A percentile compares a stretch with the other conserved stretches of the same genome.
phyloP scores from a whole-genome alignment of 2,797 vertebrate species.

The Lithobates sylvaticus region DNA sequence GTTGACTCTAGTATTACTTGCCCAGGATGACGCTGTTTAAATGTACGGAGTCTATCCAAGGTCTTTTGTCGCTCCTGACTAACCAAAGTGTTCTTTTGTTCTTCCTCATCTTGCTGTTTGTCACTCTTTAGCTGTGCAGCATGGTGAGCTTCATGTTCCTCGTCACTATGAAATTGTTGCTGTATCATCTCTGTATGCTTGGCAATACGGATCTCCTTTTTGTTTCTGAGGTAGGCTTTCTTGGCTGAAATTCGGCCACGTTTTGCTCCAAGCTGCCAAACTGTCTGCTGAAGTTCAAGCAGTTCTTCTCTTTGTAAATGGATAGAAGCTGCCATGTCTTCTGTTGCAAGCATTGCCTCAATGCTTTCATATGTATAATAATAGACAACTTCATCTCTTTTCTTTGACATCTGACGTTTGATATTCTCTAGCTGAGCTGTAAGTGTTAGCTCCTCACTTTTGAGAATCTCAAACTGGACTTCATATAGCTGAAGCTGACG shows the following conservation, averaged over 20 bases:
- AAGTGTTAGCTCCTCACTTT: slow-evolving; percentile 93
- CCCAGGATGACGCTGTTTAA: slow-evolving; percentile 94
- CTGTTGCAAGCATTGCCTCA: slow-evolving; percentile 91
- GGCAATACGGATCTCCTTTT: slow-evolving; percentile 97
- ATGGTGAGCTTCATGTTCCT: slow-evolving; percentile 72
- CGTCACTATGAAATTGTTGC: slow-evolving; percentile 77
- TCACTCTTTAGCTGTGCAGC: slow-evolving; percentile 69
- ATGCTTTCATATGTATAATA: slow-evolving; percentile 96
- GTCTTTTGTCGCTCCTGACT: slow-evolving; percentile 93
- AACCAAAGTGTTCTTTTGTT: slow-evolving; percentile 83
- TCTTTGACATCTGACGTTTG: slow-evolving; percentile 92
- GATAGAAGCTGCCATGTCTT: slow-evolving; percentile 76
- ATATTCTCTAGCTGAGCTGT: slow-evolving; percentile 94
- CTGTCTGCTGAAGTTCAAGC: slow-evolving; percentile 87
- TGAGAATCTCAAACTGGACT: slow-evolving; percentile 94
- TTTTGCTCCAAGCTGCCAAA: slow-evolving; percentile 92
- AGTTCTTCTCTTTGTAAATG: slow-evolving; percentile 86
- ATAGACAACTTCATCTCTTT: slow-evolving; percentile 95
- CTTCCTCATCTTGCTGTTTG: slow-evolving; percentile 83
- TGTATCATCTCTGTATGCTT: slow-evolving; percentile 93
- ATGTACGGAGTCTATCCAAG: slow-evolving; percentile 91
- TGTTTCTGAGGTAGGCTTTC: slow-evolving; percentile 99
- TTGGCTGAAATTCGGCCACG: slow-evolving; percentile 95
- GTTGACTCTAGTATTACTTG: slow-evolving; percentile 94
- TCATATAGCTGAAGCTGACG: slow-evolving; percentile 96